A percentile compares a stretch with the other conserved stretches of the same genome.
Conservation (phyloP, 37 sponge, comb jelly and placozoan species). For the Ephydatia muelleri region DNA sequence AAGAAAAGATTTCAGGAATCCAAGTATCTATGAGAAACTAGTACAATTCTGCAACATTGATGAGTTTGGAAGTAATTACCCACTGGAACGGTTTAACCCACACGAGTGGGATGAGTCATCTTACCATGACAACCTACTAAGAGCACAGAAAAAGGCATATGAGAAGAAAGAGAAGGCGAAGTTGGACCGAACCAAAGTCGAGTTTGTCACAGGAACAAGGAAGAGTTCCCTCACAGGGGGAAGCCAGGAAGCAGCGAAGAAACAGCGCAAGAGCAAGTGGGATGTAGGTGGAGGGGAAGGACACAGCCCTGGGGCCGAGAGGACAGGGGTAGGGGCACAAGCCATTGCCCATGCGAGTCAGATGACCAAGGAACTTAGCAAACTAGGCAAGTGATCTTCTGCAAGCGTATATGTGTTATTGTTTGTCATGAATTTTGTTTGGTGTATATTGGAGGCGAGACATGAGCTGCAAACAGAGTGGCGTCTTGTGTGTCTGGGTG, state of each 20-base stretch:
- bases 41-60: conserved; percentile 56
- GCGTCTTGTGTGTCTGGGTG: too few relatives aligned
- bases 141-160: conserved; percentile 61
- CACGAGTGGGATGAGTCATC: conserved; percentile 63
- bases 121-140: conserved; percentile 48
- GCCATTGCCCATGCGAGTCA: conserved; percentile 41
- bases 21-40: conserved; percentile 79
- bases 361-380: conserved; percentile 38
- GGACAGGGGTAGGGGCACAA: conserved; percentile 43
- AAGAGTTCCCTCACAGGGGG: neutral
- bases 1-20: conserved; percentile 81
- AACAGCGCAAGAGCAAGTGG: conserved; percentile 51
- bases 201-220: conserved; percentile 47
- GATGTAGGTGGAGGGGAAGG: conserved; percentile 23
- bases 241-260: conserved; percentile 12
- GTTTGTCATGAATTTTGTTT: too few relatives aligned
- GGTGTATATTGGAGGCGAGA: too few relatives aligned
- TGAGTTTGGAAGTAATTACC: conserved; percentile 82
- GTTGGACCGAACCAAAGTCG: conserved; percentile 22
- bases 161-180: conserved; percentile 76
- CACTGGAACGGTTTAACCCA: conserved; percentile 63
- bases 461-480: too few relatives aligned
- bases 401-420: too few relatives aligned
- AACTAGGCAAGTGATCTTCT: conserved; percentile 14
- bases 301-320: neutral